Evolutionary conservation across 30 jellyfish, hydroid and myxozoan species (phyloP), one percentile per base, ranked within the genome.

Genomic region (Hydractinia echinata): DNA sequence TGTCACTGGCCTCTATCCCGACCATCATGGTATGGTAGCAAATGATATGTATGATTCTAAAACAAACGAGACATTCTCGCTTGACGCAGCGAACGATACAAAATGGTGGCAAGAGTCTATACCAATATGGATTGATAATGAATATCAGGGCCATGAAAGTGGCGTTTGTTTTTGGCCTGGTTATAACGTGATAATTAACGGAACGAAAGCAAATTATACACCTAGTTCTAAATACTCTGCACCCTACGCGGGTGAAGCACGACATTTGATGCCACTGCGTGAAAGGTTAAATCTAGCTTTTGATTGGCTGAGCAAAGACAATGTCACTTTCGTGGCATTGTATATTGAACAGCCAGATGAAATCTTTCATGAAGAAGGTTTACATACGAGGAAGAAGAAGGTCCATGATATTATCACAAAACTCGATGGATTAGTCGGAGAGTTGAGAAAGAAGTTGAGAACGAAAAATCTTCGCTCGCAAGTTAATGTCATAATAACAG

Each of bases 81-180:
- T 71, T 49, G 86, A 86, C 1, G 56, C 51, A 13, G 48, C 9
- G 20, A 86, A 87, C 1, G 91, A 81, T 20, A 4, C 94, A 8
- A 72, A 60, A 44, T 93, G 99, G 99, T 93, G 96, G 95, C 62
- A 93, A 53, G 83, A 84, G 53, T 89, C 96, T 7, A 93, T 76
- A 53, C 99, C 99, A 19, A 86, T 93, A 21, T 93, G 99, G 99
- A 71, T 86, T 48, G 83, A 87, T 4, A 93, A 87, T 76, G 96
- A 93, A 81, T 48, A n/a, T 19, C 89, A 84, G 21, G 99, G 99
- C 5, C 84, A 83, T 53, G 78, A 93, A 66, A 93, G 96, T 84
- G 99, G 96, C 5, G 87, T 83, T 18, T 84, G 89, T 69, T 87
- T 83, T 55, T 93, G 95, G 95, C 99, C 99, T 16, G 99, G 96